Conservation (phyloP, 2,797 vertebrate species). For the Poecile montanus region DNA sequence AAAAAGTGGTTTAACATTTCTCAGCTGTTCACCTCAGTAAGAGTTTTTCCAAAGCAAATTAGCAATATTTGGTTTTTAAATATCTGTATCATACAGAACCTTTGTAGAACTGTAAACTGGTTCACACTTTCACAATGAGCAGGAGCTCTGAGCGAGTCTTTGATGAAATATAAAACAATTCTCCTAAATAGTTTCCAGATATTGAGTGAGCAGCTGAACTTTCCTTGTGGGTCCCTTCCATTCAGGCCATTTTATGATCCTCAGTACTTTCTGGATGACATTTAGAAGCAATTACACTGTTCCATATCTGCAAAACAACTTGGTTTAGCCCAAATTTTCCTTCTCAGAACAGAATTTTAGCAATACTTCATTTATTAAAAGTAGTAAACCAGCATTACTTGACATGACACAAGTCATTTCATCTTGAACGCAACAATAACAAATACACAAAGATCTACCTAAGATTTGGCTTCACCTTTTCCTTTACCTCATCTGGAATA, state of each 20-base stretch:
- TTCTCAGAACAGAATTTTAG: neutral
- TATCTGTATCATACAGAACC: neutral
- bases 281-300: neutral
- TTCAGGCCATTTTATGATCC: neutral
- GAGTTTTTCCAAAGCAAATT: neutral
- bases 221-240: neutral
- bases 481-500: constrained; percentile 82
- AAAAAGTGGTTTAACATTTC: neutral
- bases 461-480: constrained; percentile 76
- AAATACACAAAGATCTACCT: constrained; percentile 61
- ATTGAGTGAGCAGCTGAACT: neutral
- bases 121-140: neutral
- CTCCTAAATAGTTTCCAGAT: neutral
- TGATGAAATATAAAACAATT: neutral
- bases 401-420: neutral
- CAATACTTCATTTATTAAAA: neutral
- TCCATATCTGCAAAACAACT: constrained; percentile 36
- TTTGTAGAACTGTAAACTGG: neutral
- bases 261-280: neutral
- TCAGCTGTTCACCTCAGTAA: neutral
- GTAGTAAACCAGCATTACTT: neutral
- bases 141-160: neutral
- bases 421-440: neutral
- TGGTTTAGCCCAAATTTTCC: neutral
- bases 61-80: neutral